Base-by-base conservation (phyloP, 1,140 invertebrate genomes). In the Babylonia areolata region DNA sequence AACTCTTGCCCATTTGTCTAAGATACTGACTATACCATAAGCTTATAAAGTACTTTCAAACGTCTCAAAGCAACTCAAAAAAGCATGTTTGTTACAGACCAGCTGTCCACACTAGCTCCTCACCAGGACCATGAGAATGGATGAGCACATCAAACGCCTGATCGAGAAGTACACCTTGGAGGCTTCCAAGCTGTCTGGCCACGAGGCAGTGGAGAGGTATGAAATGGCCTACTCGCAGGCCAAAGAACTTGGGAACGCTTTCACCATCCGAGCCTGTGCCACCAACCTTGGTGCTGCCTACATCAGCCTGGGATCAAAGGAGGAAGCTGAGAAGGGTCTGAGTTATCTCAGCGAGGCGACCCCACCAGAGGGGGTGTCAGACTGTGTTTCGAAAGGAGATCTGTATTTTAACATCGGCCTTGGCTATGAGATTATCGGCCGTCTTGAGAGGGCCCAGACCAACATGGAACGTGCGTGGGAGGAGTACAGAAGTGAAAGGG, bases 331-430 rank as follows among this genome's bases (percentile, higher is more conserved):
- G 39, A 84, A 86, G 20, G 87, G 87, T 15, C 35, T 88, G 17
- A 79, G n/a, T 17, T 86, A 86, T 81, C 51, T 88, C 17, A 81
- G 86, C 5, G 58, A 86, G 23, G 85, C 87, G 12, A 69, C 35
- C 40, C 84, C 85, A 5, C 84, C 84, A 39, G 87, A 84, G 31
- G 85, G 85, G 23, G 31, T 35, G 17, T 23, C 33, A 28, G 87
- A 87, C 81, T 64, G 87, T 17, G 81, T 64, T 37, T 86, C 84
- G 28, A 87, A 87, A 73, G 88, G 86, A 5, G 88, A 88, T 81
- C 69, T 88, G 31, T 88, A 80, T 84, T 88, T 88, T 46, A 88
- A 88, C 79, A 85, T 64, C 64, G 88, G 73, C 1, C 80, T 88
- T 37, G 88, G 79, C n/a, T 86, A 58, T 86, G 81, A 87, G 82